Evolutionary conservation across 1,140 invertebrate genomes (phyloP), one percentile per base, ranked within the genome.

Genomic region (Zaprionus capensis): DNA sequence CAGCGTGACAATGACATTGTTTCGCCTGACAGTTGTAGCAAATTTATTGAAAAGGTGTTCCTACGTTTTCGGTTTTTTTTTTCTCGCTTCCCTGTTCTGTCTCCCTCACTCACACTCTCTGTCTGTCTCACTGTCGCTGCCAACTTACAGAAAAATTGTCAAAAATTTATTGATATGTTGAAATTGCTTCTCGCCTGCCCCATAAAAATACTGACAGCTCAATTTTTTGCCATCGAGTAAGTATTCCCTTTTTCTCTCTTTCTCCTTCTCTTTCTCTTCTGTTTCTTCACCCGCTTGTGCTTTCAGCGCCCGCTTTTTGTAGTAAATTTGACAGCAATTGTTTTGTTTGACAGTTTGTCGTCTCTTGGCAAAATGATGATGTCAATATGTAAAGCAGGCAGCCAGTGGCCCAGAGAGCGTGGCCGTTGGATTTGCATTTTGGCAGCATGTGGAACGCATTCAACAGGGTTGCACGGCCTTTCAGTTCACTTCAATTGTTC

Each of bases 31-130:
- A 91, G 88, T 91, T 91, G 83, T 88, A 77, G 83, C 81, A 91
- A 91, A 91, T 91, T 91, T 91, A 91, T 91, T 87, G 83, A 88
- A 90, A 90, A 90, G 85, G 86, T 90, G 85, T 90, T 90, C 73
- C 77, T 67, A 53, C 72, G 58, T 71, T 80, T 81, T 78, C 68
- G 34, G 58, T 58, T 71, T 63, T 46, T 26, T 64, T 26, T 64
- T 59, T 46, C 34, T 58, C 20, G 56, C 31, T 64, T 20, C 62
- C 17, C n/a, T 31, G 17, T 31, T 1, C 38, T 46, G 15, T 7
- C 44, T 36, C 36, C 14, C 34, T 14, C 11, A 3, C 12, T 36
- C 31, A 31, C 31, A 31, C 5, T n/a, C 38, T 38, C 17, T 36
- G 15, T 36, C 36, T 38, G 12, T 15, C 12, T 38, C 36, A 2